These are phyloP conservation scores for Germaria angustata DNA, from an alignment of 2,888 invertebrate species.

Conservation along the genomic window DNA sequence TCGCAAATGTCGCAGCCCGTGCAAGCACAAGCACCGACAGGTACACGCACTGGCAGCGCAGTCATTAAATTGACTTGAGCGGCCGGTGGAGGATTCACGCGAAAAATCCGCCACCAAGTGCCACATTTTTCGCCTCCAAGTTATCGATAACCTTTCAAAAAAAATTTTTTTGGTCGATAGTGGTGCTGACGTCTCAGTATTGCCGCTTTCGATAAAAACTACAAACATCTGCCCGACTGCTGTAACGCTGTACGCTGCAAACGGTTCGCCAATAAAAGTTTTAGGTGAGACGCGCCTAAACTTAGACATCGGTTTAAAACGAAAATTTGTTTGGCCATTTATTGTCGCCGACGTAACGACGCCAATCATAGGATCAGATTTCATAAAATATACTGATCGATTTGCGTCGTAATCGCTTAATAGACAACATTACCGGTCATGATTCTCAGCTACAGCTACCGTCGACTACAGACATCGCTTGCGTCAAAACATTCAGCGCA, in stretches of 20 bases:
- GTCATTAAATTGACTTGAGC: too few species aligned
- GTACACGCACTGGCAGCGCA: background rate
- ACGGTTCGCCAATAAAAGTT: too few species aligned
- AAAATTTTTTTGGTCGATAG: too few species aligned
- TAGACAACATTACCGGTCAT: background rate
- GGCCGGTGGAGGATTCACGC: too few species aligned
- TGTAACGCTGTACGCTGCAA: too few species aligned
- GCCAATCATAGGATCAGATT: slow-evolving; percentile 5
- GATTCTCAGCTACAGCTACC: background rate
- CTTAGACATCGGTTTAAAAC: too few species aligned
- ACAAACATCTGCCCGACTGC: background rate
- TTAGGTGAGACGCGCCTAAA: too few species aligned
- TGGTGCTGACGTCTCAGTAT: background rate
- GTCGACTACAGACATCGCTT: background rate
- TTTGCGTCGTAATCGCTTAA: background rate
- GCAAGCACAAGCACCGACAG: background rate
- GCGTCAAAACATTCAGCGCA: slow-evolving; percentile 1
- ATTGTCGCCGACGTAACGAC: slow-evolving; percentile 2
- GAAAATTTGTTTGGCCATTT: too few species aligned
- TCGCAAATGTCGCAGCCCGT: slow-evolving; percentile 25
- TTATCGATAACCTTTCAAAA: too few species aligned
- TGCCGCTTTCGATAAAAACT: background rate
- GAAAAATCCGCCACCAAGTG: too few species aligned
- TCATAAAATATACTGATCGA: slow-evolving; percentile 24
- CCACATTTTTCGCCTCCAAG: too few species aligned